Percentiles rank a stretch among this genome's conserved stretches.
Conservation (phyloP, 2,888 invertebrate genomes). For the Dascillus cervinus region DNA sequence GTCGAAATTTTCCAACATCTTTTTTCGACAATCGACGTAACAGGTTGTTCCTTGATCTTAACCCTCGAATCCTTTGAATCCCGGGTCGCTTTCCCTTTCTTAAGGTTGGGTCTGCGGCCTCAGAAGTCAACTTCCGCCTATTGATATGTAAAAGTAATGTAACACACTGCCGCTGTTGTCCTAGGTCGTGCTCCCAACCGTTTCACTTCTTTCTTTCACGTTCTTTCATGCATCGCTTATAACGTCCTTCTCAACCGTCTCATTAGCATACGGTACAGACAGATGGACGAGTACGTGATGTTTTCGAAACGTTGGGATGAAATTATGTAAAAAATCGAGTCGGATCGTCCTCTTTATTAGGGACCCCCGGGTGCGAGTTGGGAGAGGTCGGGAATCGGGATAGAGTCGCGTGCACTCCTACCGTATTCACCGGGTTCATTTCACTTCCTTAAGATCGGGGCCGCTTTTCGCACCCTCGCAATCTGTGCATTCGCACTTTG, state of each 20-base stretch:
- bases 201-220: too few relatives aligned
- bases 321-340: slow-evolving; percentile 17
- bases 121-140: slow-evolving; percentile 25
- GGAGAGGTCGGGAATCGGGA: slow-evolving; percentile 14
- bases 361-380: slow-evolving; percentile 13
- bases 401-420: slow-evolving; percentile 14
- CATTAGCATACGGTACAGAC: too few relatives aligned
- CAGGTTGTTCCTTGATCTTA: slow-evolving; percentile 31
- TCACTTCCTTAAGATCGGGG: slow-evolving; percentile 14
- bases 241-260: slow-evolving; percentile 13
- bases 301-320: too few relatives aligned
- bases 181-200: slow-evolving; percentile 11
- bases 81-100: slow-evolving; percentile 30
- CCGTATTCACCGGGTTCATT: slow-evolving; percentile 6
- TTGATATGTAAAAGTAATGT: slow-evolving; percentile 33
- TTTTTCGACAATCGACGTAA: too few relatives aligned
- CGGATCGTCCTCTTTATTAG: slow-evolving; percentile 15
- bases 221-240: too few relatives aligned
- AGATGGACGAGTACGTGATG: too few relatives aligned
- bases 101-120: slow-evolving; percentile 25
- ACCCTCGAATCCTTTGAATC: slow-evolving; percentile 32
- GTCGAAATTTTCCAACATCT: too few relatives aligned
- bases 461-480: slow-evolving; percentile 12
- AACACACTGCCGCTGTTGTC: slow-evolving; percentile 22
- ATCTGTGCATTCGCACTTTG: slow-evolving; percentile 13